Evolutionary conservation across 1,140 invertebrate species (phyloP), one percentile per base, ranked within the genome.

Genomic region (Drosophila eugracilis): DNA sequence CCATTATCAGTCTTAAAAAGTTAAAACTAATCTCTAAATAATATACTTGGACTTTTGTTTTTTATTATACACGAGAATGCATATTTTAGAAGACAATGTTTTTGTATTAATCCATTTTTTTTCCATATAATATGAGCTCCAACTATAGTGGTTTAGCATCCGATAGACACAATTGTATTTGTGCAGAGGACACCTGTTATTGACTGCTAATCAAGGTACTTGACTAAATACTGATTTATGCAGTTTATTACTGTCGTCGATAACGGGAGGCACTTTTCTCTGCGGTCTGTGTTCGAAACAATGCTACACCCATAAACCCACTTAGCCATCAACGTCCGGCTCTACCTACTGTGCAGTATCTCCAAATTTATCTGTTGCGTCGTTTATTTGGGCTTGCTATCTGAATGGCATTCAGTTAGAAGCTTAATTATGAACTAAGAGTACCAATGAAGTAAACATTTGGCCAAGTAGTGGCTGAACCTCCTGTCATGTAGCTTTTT

Each of bases 151-250:
- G n/a, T n/a, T n/a, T n/a, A n/a, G n/a, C n/a, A n/a, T n/a, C n/a
- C n/a, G n/a, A n/a, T n/a, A n/a, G n/a, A n/a, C n/a, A n/a, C n/a
- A n/a, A n/a, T n/a, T n/a, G n/a, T n/a, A n/a, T n/a, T n/a, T n/a
- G n/a, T n/a, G n/a, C n/a, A n/a, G n/a, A 24, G 26, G 21, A 78
- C 75, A 78, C 63, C 58, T 78, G 70, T 62, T 78, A 41, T 75
- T 36, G 22, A 34, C 9, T 21, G 22, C 50, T 65, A 83, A 83
- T 83, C 79, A 83, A 62, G 59, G 70, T 34, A 52, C 55, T 78
- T 37, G 63, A 78, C 79, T 84, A 19, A 66, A 57, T 60, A 58
- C 63, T 79, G 78, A 83, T 78, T 84, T 84, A 37, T 78, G 45
- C 59, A 12, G 32, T 37, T 69, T 67, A 67, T 45, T 39, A 21